phyloP scores from a whole-genome alignment of 2,797 vertebrate species.

The Neosilurus mollespiculum region DNA sequence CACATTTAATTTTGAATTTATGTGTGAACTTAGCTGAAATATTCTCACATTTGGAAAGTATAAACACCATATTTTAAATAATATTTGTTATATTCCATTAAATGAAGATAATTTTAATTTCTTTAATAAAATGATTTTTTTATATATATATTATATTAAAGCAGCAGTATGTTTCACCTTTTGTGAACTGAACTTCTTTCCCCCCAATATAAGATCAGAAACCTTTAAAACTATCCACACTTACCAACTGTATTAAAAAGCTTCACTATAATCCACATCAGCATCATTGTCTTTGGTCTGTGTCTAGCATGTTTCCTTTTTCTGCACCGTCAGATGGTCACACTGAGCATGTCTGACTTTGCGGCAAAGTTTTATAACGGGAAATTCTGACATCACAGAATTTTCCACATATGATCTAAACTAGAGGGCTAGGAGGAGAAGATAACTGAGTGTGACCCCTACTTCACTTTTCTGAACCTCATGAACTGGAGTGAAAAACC shows the following conservation, averaged over 20 bases:
- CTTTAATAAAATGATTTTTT: too few relatives aligned
- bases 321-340: background rate
- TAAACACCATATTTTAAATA: too few relatives aligned
- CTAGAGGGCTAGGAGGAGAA: background rate
- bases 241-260: background rate
- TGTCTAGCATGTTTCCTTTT: background rate
- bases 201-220: background rate
- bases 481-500: too few relatives aligned
- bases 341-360: background rate
- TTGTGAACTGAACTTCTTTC: too few relatives aligned
- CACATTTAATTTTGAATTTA: too few relatives aligned
- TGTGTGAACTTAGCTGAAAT: too few relatives aligned
- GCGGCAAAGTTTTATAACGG: background rate
- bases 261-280: slow-evolving; percentile 3
- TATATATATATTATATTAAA: too few relatives aligned
- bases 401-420: background rate
- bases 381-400: slow-evolving; percentile 19
- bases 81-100: too few relatives aligned
- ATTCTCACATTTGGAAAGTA: too few relatives aligned
- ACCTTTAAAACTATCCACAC: background rate
- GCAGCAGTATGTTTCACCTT: too few relatives aligned
- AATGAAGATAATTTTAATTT: too few relatives aligned
- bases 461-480: background rate
- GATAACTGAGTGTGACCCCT: background rate
- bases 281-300: background rate